Evolutionary conservation across 2,888 invertebrate species (phyloP).

Genomic region (Erynnis tages): DNA sequence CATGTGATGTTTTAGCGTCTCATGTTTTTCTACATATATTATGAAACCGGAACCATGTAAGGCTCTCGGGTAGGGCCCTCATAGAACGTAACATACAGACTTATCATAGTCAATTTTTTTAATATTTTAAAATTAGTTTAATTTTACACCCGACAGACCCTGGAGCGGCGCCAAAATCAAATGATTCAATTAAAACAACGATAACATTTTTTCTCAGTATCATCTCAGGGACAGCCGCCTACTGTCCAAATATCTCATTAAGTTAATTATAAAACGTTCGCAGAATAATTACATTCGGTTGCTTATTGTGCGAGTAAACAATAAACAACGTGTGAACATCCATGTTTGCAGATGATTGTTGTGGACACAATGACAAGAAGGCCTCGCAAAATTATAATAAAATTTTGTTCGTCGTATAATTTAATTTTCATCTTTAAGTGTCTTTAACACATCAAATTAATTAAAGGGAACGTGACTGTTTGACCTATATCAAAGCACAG

Average conservation of each 20-base stretch:
- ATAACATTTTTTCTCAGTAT: conserved; percentile 44
- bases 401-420: neutral
- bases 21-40: too few relatives aligned
- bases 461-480: too few relatives aligned
- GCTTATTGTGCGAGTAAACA: conserved; percentile 36
- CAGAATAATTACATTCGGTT: conserved; percentile 18
- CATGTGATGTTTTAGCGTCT: too few relatives aligned
- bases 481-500: too few relatives aligned
- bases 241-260: conserved; percentile 18
- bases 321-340: conserved; percentile 39
- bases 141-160: conserved; percentile 30
- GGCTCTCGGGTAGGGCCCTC: too few relatives aligned
- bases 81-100: too few relatives aligned
- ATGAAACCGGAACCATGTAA: too few relatives aligned
- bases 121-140: conserved; percentile 5
- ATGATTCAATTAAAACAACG: conserved; percentile 43
- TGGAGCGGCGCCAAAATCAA: conserved; percentile 45
- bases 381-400: conserved; percentile 1
- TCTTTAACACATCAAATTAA: too few relatives aligned
- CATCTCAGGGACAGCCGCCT: conserved; percentile 28
- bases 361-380: conserved; percentile 42
- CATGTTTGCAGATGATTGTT: conserved; percentile 32
- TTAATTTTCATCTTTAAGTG: neutral
- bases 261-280: conserved; percentile 22
- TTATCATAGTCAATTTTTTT: neutral